Evolutionary conservation across 2,113 vertebrate genomes (phyloP).

Genomic region (Paralichthys olivaceus): DNA sequence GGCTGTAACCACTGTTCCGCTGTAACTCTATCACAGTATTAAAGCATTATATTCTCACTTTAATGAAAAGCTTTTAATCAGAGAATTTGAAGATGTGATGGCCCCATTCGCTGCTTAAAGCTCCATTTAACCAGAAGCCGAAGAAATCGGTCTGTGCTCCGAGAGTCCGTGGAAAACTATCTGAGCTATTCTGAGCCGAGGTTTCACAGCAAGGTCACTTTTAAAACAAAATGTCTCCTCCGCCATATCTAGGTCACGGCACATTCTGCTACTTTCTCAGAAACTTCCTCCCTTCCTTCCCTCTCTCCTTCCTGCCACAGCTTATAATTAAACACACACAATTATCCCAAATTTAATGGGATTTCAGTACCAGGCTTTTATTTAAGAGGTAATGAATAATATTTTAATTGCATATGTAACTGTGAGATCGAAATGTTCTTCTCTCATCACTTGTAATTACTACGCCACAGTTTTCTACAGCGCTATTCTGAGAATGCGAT

Average conservation of each 20-base stretch:
- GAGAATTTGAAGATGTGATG: constrained; percentile 15
- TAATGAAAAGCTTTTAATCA: constrained; percentile 10
- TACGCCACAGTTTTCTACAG: constrained; percentile 59
- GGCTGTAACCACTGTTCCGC: neutral
- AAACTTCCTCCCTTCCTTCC: constrained; percentile 76
- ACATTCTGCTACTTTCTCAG: constrained; percentile 78
- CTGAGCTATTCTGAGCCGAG: constrained; percentile 84
- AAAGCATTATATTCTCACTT: neutral
- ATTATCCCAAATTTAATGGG: constrained; percentile 89
- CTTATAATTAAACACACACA: constrained; percentile 88
- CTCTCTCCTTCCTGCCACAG: constrained; percentile 71
- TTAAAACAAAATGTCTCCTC: constrained; percentile 85
- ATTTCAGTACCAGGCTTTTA: constrained; percentile 85
- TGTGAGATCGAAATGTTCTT: constrained; percentile 81
- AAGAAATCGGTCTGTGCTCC: constrained; percentile 44
- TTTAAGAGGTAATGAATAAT: constrained; percentile 90
- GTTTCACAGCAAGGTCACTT: constrained; percentile 86
- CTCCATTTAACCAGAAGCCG: constrained; percentile 50
- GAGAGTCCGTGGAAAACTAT: constrained; percentile 61
- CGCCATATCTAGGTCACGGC: constrained; percentile 82
- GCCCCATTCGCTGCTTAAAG: constrained; percentile 22
- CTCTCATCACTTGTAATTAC: constrained; percentile 85
- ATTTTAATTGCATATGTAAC: constrained; percentile 88
- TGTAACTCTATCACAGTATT: neutral
- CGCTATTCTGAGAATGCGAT: constrained; percentile 56